Base-by-base conservation (phyloP, 2,797 vertebrate genomes). In the Squalus acanthias region DNA sequence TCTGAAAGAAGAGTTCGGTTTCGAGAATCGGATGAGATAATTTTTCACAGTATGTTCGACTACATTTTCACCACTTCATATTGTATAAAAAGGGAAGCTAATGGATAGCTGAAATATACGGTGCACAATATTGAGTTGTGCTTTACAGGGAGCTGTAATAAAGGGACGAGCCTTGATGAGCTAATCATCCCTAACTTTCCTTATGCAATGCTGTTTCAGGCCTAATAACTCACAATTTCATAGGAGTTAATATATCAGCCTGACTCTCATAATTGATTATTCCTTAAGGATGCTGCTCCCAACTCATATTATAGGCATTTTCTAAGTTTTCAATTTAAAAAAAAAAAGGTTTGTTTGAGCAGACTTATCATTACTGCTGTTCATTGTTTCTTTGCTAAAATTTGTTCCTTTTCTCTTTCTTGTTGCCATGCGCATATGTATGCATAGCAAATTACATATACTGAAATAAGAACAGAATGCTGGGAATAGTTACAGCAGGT, bases 1-100 rank as follows among this genome's bases (percentile, higher is more conserved):
- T 97, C 98, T 3, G 98, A 98, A 92, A 98, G 98, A 96, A 98
- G 97, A 57, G 99, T 99, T 97, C 98, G 98, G 96, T 99, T 99
- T 98, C 98, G 97, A 95, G 99, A 99, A 97, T 98, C 99, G 67
- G 97, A 97, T 96, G 99, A 99, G 97, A 98, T 97, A 96, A 98
- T 98, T 46, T 97, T 98, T 96, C 98, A 98, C 91, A 99, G 99
- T 99, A 97, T 95, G 98, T 97, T 97, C 96, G 96, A 50, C 69
- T 26, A n/a, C 74, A 88, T 72, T 74, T 24, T 67, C 60, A 96
- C 17, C 9, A 6, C 10, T 60, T 76, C 5, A 53, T 76, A 57
- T 57, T 24, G 20, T 67, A 67, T 96, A 96, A 85, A 96, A 95
- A 95, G 96, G 93, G 96, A 91, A 96, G 96, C 89, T 96, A 96